Evolutionary conservation across 2,797 vertebrate genomes (phyloP).

Genomic region (Dallia pectoralis): DNA sequence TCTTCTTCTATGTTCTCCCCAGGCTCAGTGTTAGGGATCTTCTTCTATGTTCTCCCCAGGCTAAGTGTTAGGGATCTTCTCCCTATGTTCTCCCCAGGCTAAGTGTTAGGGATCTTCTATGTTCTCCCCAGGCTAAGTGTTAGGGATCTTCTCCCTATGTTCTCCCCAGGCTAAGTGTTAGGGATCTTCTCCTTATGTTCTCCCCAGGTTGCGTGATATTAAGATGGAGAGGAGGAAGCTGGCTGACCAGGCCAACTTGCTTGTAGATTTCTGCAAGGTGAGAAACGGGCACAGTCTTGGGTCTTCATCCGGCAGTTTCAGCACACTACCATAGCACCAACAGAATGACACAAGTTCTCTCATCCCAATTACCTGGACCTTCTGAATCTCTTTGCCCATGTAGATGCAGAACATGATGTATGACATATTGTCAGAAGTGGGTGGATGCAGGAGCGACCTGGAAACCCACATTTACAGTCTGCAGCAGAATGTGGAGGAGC

Average conservation of each 20-base stretch:
- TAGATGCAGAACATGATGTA: slow-evolving; percentile 72
- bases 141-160: slow-evolving; percentile 18
- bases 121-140: slow-evolving; percentile 76
- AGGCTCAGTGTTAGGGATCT: slow-evolving; percentile 75
- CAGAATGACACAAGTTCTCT: not conserved
- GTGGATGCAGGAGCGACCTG: slow-evolving; percentile 68
- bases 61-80: slow-evolving; percentile 65
- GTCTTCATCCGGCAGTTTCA: slow-evolving; percentile 8
- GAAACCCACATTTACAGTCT: slow-evolving; percentile 63
- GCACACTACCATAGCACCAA: not conserved
- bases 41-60: slow-evolving; percentile 58
- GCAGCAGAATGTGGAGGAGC: slow-evolving; percentile 68
- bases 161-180: slow-evolving; percentile 58
- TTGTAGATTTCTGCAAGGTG: slow-evolving; percentile 92
- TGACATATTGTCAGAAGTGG: slow-evolving; percentile 64
- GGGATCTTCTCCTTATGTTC: not conserved
- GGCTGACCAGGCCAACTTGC: slow-evolving; percentile 87
- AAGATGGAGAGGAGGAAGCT: slow-evolving; percentile 94
- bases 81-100: slow-evolving; percentile 67
- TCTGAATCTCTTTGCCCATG: not conserved
- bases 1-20: slow-evolving; percentile 22
- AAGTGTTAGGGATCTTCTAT: slow-evolving; percentile 56
- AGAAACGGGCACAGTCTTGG: slow-evolving; percentile 37
- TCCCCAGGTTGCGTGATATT: slow-evolving; percentile 80
- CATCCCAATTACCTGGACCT: not conserved